These are phyloP conservation scores for Micromesistius poutassou DNA, from an alignment of 2,797 vertebrate species.

Conservation along the genomic window DNA sequence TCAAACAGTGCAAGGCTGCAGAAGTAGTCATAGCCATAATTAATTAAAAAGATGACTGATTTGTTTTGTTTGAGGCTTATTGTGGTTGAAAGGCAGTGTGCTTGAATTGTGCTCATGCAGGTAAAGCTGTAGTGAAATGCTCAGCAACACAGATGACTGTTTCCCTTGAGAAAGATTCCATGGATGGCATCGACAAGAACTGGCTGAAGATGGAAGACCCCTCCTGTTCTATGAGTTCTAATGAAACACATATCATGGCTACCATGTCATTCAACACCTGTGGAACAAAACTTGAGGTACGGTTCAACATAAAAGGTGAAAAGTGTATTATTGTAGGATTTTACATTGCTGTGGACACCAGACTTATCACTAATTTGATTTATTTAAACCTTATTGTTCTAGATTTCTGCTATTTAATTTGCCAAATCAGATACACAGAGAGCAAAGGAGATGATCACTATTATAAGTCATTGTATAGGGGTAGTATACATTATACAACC, in stretches of 20 bases:
- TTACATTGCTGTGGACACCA: background rate
- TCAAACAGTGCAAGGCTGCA: background rate
- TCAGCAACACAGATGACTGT: constrained; percentile 61
- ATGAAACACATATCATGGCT: constrained; percentile 61
- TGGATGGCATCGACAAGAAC: constrained; percentile 40
- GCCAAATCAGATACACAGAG: background rate
- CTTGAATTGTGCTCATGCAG: constrained; percentile 36
- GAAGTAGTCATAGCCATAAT: background rate
- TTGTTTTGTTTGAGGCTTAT: background rate
- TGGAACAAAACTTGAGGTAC: constrained; percentile 67
- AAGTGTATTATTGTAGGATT: background rate
- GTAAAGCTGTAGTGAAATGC: constrained; percentile 53
- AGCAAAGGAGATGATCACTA: background rate
- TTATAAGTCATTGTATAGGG: too few species aligned
- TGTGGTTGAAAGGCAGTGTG: background rate
- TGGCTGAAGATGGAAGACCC: constrained; percentile 63
- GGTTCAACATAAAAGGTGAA: background rate
- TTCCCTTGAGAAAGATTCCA: constrained; percentile 53
- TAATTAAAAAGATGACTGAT: background rate
- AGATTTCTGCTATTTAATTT: background rate
- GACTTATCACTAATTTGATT: background rate
- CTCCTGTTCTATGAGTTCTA: constrained; percentile 63
- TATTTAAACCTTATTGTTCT: background rate
- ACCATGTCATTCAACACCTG: constrained; percentile 63
- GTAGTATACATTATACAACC: background rate